Percentiles rank a stretch among this genome's conserved stretches.
phyloP scores from a whole-genome alignment of 2,797 vertebrate species.

The Gymnoscopelus microlampas region DNA sequence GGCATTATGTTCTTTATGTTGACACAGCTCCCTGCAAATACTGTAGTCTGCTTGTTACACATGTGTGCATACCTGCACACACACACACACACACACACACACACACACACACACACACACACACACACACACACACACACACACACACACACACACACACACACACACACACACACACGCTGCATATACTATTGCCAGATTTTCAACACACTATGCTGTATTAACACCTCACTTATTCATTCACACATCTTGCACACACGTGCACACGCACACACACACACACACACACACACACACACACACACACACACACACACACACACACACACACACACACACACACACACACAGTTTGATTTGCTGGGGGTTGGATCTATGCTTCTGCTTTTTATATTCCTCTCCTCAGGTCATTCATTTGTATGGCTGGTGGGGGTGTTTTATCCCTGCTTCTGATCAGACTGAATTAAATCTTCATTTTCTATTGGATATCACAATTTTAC shows the following conservation, averaged over 20 bases:
- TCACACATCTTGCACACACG: neutral
- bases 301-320: neutral
- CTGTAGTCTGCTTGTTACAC: neutral
- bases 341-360: neutral
- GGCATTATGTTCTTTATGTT: too few relatives aligned
- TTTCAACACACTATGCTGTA: neutral
- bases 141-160: neutral
- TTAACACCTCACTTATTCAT: too few relatives aligned
- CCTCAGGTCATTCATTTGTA: too few relatives aligned
- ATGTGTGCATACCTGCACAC: neutral
- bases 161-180: neutral
- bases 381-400: too few relatives aligned
- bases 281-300: neutral
- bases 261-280: neutral
- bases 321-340: constrained; percentile 1
- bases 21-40: too few relatives aligned
- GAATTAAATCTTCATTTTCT: too few relatives aligned
- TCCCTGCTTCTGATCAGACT: too few relatives aligned
- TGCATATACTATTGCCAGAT: too few relatives aligned
- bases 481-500: too few relatives aligned
- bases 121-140: neutral
- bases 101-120: neutral
- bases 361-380: too few relatives aligned
- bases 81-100: neutral
- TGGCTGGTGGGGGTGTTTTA: too few relatives aligned